Evolutionary conservation across 2,797 vertebrate genomes (phyloP).

Genomic region (Chrysocyon brachyurus): DNA sequence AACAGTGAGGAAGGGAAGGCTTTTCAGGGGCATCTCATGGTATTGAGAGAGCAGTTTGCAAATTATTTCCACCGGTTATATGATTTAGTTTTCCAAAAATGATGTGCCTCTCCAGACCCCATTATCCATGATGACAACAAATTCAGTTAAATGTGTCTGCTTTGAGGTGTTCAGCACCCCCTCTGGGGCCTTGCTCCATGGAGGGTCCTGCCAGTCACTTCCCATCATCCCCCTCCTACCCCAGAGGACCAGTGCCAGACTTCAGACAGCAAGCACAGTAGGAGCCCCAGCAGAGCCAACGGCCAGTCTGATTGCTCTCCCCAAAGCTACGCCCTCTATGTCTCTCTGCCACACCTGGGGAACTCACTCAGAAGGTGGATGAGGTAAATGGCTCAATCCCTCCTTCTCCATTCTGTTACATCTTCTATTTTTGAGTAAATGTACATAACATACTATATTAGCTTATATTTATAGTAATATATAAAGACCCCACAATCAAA

Average conservation of each 20-base stretch:
- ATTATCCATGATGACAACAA: neutral
- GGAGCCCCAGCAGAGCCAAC: neutral
- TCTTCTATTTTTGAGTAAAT: neutral
- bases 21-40: neutral
- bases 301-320: neutral
- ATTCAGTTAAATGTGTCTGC: neutral
- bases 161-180: neutral
- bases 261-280: neutral
- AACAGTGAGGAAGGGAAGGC: neutral
- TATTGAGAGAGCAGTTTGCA: neutral
- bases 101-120: neutral
- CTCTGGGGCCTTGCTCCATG: neutral
- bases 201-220: neutral
- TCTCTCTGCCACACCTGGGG: neutral
- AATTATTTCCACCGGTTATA: neutral
- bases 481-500: neutral
- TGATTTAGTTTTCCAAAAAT: neutral
- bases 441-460: neutral
- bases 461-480: neutral
- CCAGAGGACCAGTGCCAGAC: neutral
- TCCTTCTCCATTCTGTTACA: neutral
- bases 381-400: neutral
- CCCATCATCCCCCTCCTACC: neutral
- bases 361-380: neutral
- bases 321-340: rapidly evolving